phyloP scores from a whole-genome alignment of 2,888 invertebrate genomes.

The Perdita meconis region DNA sequence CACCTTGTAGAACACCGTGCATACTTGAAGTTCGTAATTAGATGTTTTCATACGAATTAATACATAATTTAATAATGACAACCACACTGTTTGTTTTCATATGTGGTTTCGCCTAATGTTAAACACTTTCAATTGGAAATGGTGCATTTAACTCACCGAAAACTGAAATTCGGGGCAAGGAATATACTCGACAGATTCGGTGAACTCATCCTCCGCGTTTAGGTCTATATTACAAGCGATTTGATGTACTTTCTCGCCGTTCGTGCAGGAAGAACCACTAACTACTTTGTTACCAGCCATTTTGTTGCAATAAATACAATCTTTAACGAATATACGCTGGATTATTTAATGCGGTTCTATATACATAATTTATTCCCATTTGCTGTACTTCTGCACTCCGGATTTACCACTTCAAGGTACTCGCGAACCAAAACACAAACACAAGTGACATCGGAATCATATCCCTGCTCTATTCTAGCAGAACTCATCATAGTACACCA shows the following conservation, averaged over 20 bases:
- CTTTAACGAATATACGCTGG: conserved; percentile 5
- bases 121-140: neutral
- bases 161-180: conserved; percentile 79
- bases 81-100: too few relatives aligned
- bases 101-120: too few relatives aligned
- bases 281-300: conserved; percentile 80
- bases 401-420: neutral
- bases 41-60: too few relatives aligned
- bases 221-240: conserved; percentile 73
- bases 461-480: neutral
- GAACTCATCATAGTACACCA: neutral
- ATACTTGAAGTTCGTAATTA: too few relatives aligned
- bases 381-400: neutral
- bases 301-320: conserved; percentile 42
- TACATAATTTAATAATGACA: neutral
- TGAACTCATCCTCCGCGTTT: conserved; percentile 74
- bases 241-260: conserved; percentile 75
- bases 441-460: neutral
- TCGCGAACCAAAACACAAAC: neutral
- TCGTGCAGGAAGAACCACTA: conserved; percentile 72
- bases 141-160: conserved; percentile 69
- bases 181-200: conserved; percentile 69
- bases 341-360: neutral
- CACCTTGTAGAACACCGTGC: too few relatives aligned
- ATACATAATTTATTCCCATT: neutral